A percentile compares a stretch with the other conserved stretches of the same genome.
These are phyloP conservation scores for Macropus fuliginosus DNA, from an alignment of 2,797 vertebrate genomes.

Conservation along the genomic window DNA sequence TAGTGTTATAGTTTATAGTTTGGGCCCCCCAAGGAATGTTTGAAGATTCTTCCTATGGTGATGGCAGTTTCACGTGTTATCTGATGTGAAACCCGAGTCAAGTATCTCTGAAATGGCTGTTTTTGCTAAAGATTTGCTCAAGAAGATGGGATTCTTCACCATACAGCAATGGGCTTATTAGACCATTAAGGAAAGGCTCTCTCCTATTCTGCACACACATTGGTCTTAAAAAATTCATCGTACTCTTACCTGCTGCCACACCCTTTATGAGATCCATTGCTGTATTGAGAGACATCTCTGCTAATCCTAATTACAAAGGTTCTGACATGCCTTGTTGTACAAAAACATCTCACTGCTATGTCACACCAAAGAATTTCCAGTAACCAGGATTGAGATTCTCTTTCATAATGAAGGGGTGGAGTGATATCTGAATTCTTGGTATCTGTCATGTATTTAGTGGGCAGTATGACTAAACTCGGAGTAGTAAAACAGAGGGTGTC, in stretches of 20 bases:
- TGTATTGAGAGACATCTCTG: background rate
- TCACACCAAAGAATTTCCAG: background rate
- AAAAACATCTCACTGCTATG: background rate
- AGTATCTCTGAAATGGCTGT: background rate
- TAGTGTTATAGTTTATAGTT: background rate
- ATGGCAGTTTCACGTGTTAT: background rate
- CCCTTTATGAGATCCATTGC: background rate
- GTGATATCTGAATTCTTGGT: background rate
- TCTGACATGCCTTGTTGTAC: background rate
- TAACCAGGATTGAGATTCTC: background rate
- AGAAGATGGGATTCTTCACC: background rate
- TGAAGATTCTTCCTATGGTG: background rate
- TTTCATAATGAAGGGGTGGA: background rate
- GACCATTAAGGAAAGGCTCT: background rate
- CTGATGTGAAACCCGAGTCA: background rate
- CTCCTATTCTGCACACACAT: background rate
- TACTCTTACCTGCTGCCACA: background rate
- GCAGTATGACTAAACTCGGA: background rate
- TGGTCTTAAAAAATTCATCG: background rate
- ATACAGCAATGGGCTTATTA: background rate
- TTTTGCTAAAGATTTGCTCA: background rate
- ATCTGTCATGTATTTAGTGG: background rate
- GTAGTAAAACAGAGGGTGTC: background rate
- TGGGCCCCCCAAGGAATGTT: background rate
- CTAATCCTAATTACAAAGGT: background rate